Base-by-base conservation (phyloP, 2,888 invertebrate genomes). In the Nymphalis urticae region DNA sequence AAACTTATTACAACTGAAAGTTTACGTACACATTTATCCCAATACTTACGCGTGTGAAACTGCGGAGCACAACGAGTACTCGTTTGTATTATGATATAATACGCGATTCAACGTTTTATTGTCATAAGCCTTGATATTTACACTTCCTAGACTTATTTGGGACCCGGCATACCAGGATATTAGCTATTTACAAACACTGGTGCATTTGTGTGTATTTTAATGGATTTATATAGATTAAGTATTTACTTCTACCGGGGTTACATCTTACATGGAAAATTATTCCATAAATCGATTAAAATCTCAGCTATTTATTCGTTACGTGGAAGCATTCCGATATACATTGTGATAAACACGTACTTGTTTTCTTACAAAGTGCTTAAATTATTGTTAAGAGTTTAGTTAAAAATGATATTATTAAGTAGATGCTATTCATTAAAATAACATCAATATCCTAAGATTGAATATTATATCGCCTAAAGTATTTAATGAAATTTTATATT, bases 51-150 rank as follows among this genome's bases (percentile, higher is more conserved):
- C n/a, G 10, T 21, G 51, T 16, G n/a, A 5, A 56, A 32, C 32
- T 24, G 16, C 21, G 27, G 24, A 16, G 16, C 10, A 5, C 27
- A 27, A 32, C 6, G 27, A 10, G n/a, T 9, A 19, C 51, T 51
- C 3, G 10, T 62, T 48, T 51, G n/a, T 51, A 36, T 51, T 51
- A 51, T 50, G 54, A 62, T 59, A 64, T 68, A 60, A 24, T 62
- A 68, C 42, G 58, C 48, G 61, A 69, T 60, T 62, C 64, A 64
- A 69, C 66, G 62, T 64, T 70, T 71, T 54, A 70, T 66, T 72
- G 70, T 59, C 67, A 56, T 64, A 69, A 74, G 68, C 74, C 74
- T 74, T 74, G 70, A 73, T 70, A 56, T 66, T 63, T 65, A 62
- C 32, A 54, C 70, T 74, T 73, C 73, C 74, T 74, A 47, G 62